Evolutionary conservation across 2,888 invertebrate genomes (phyloP).

Genomic region (Magallana nippona): DNA sequence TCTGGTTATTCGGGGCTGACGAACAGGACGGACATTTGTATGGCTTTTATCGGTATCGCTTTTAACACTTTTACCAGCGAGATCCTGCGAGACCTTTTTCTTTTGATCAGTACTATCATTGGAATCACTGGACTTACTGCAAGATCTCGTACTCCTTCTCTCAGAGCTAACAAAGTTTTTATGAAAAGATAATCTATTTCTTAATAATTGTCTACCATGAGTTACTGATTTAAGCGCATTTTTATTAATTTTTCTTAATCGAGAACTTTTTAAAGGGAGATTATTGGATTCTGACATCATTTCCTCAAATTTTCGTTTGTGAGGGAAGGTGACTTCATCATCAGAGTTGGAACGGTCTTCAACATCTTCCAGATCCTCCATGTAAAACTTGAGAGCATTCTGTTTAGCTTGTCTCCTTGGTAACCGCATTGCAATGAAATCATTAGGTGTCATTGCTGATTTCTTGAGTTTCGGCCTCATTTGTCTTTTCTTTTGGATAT

Average conservation of each 20-base stretch:
- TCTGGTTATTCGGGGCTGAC: background rate
- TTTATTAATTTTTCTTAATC: constrained; percentile 43
- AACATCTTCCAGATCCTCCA: constrained; percentile 45
- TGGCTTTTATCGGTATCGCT: background rate
- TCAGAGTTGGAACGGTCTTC: constrained; percentile 33
- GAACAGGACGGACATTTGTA: constrained; percentile 7
- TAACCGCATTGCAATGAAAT: constrained; percentile 48
- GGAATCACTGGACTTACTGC: constrained; percentile 4
- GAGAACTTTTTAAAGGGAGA: constrained; percentile 46
- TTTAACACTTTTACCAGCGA: background rate
- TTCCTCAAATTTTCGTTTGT: constrained; percentile 26
- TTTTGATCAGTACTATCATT: constrained; percentile 7
- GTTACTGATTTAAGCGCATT: constrained; percentile 41
- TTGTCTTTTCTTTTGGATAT: background rate
- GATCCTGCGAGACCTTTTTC: background rate
- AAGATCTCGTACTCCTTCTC: constrained; percentile 41
- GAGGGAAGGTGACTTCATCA: constrained; percentile 39
- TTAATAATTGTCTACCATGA: constrained; percentile 43
- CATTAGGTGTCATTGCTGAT: background rate
- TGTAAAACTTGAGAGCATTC: constrained; percentile 43
- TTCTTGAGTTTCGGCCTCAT: background rate
- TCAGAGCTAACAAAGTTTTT: constrained; percentile 2
- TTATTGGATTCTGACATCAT: background rate
- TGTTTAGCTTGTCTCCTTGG: constrained; percentile 49
- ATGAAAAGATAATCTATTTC: constrained; percentile 2